Conservation (phyloP, 2,888 invertebrate species). For the Watsonalla cultraria region DNA sequence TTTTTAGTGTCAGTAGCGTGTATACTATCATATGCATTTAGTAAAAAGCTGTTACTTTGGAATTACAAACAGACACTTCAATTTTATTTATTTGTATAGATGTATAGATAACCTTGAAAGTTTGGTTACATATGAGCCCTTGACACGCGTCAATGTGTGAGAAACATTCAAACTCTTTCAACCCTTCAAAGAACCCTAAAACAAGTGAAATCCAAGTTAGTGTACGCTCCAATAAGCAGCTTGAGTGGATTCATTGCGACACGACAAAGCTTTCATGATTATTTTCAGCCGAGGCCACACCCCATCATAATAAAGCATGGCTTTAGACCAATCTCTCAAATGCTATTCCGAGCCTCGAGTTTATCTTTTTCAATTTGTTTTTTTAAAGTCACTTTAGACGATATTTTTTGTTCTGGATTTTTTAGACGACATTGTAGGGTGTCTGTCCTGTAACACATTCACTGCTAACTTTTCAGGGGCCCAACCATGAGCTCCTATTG, state of each 20-base stretch:
- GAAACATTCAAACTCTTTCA: not conserved
- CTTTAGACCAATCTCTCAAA: slow-evolving; percentile 18
- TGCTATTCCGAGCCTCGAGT: slow-evolving; percentile 15
- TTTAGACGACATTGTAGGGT: not conserved
- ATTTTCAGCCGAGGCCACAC: slow-evolving; percentile 11
- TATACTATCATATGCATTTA: too few species aligned
- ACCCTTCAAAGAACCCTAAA: slow-evolving; percentile 5
- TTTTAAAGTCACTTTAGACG: not conserved
- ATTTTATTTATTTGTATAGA: too few species aligned
- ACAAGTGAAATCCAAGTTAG: slow-evolving; percentile 6
- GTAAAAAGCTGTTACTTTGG: too few species aligned
- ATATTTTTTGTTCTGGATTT: not conserved
- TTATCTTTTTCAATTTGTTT: slow-evolving; percentile 30
- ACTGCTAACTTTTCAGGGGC: too few species aligned
- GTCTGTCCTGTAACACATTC: too few species aligned
- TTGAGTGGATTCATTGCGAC: slow-evolving; percentile 25
- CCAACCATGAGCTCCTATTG: too few species aligned
- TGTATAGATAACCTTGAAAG: too few species aligned
- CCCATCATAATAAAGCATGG: slow-evolving; percentile 2
- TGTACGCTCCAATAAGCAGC: slow-evolving; percentile 2
- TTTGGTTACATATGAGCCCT: too few species aligned
- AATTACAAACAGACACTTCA: too few species aligned
- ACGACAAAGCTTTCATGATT: slow-evolving; percentile 58
- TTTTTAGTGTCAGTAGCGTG: too few species aligned
- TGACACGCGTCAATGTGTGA: too few species aligned